Percentiles rank a stretch among this genome's conserved stretches.
Evolutionary conservation across 2,888 invertebrate genomes (phyloP).

Genomic region (Clistopyga incitator): DNA sequence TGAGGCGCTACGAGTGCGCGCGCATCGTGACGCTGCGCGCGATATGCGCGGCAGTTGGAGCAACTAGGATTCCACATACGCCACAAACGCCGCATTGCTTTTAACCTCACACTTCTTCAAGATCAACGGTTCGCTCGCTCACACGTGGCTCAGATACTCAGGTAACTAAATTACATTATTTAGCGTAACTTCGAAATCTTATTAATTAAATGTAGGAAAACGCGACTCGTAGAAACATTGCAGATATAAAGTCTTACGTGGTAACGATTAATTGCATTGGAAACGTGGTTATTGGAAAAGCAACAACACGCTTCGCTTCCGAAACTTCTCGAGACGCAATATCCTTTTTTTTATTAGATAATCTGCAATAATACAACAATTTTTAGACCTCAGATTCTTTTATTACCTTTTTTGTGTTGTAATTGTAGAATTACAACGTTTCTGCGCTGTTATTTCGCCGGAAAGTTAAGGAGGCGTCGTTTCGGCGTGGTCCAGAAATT

Average conservation of each 20-base stretch:
- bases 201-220: background rate
- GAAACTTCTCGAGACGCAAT: background rate
- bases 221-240: no score
- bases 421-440: background rate
- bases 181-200: background rate
- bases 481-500: background rate
- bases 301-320: background rate
- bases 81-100: constrained; percentile 3
- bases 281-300: background rate
- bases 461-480: background rate
- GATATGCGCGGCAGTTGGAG: background rate
- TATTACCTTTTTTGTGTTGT: background rate
- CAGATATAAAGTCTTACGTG: background rate
- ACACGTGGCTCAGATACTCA: constrained; percentile 43
- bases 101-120: constrained; percentile 36
- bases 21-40: background rate
- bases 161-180: constrained; percentile 49
- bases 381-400: background rate
- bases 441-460: background rate
- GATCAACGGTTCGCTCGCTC: constrained; percentile 37
- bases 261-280: background rate
- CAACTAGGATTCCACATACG: background rate
- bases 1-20: no score
- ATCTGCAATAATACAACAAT: background rate
- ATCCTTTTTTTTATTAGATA: background rate